phyloP scores from a whole-genome alignment of 2,113 vertebrate genomes.

The Epinephelus cyanopodus region DNA sequence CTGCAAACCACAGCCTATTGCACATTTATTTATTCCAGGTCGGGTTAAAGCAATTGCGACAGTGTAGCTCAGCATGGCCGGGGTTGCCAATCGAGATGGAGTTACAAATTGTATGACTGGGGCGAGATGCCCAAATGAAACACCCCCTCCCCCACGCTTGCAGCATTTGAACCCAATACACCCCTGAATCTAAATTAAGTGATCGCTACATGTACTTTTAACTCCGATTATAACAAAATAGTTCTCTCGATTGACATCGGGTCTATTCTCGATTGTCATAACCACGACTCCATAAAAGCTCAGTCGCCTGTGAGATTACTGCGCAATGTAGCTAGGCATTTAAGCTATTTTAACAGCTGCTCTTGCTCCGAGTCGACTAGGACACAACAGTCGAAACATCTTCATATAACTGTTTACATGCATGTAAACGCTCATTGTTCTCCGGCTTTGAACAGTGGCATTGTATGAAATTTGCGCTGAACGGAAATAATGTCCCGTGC shows the following conservation, averaged over 20 bases:
- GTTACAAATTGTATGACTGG: slow-evolving; percentile 66
- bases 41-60: slow-evolving; percentile 20
- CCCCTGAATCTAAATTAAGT: slow-evolving; percentile 74
- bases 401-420: slow-evolving; percentile 41
- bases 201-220: slow-evolving; percentile 40
- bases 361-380: slow-evolving; percentile 7
- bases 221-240: slow-evolving; percentile 28
- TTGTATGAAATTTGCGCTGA: slow-evolving; percentile 49
- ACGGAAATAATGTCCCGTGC: slow-evolving; percentile 69
- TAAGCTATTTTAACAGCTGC: slow-evolving; percentile 43
- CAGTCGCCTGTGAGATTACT: slow-evolving; percentile 31
- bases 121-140: slow-evolving; percentile 70
- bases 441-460: slow-evolving; percentile 33
- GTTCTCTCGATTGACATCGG: slow-evolving; percentile 1
- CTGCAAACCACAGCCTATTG: slow-evolving; percentile 16
- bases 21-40: slow-evolving; percentile 9
- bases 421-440: slow-evolving; percentile 53
- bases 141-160: slow-evolving; percentile 84
- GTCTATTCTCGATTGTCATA: not conserved
- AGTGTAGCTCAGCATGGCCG: slow-evolving; percentile 15
- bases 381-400: slow-evolving; percentile 4
- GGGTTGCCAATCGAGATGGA: slow-evolving; percentile 42
- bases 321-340: slow-evolving; percentile 46
- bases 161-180: slow-evolving; percentile 79
- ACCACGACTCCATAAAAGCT: slow-evolving; percentile 11